A percentile compares a stretch with the other conserved stretches of the same genome.
Evolutionary conservation across 2,888 invertebrate species (phyloP).

Genomic region (Calameuta filiformis): DNA sequence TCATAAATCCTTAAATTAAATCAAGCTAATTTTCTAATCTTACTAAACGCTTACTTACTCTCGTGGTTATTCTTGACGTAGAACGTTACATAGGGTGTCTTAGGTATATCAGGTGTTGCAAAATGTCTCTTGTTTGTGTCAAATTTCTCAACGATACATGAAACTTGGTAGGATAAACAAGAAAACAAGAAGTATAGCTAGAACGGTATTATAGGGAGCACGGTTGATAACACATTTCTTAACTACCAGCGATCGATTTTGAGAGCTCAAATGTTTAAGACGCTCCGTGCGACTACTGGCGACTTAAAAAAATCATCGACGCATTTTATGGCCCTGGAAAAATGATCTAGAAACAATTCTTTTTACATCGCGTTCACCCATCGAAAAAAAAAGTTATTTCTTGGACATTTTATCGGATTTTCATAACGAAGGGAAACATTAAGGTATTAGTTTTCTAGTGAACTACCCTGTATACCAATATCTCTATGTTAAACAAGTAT

Average conservation of each 20-base stretch:
- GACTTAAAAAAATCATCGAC: background rate
- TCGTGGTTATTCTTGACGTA: no score
- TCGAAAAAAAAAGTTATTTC: background rate
- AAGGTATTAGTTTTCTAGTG: background rate
- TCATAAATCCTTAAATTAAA: no score
- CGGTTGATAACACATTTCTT: background rate
- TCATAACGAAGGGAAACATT: background rate
- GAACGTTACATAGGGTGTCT: no score
- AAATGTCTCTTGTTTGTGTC: no score
- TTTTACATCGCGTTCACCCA: background rate
- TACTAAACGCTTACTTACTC: no score
- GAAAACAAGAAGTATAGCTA: background rate
- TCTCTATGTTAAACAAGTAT: background rate
- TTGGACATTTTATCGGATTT: background rate
- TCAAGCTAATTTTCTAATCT: no score
- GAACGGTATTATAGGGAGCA: background rate
- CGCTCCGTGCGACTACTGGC: background rate
- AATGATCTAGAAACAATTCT: background rate
- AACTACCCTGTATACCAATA: background rate
- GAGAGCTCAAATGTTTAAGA: background rate
- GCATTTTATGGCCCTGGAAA: background rate
- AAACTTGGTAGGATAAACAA: background rate
- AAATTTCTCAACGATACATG: background rate
- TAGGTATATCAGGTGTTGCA: no score
- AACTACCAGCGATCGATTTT: background rate